Base-by-base conservation (phyloP, 2,888 invertebrate genomes). In the Apodemia duryi region DNA sequence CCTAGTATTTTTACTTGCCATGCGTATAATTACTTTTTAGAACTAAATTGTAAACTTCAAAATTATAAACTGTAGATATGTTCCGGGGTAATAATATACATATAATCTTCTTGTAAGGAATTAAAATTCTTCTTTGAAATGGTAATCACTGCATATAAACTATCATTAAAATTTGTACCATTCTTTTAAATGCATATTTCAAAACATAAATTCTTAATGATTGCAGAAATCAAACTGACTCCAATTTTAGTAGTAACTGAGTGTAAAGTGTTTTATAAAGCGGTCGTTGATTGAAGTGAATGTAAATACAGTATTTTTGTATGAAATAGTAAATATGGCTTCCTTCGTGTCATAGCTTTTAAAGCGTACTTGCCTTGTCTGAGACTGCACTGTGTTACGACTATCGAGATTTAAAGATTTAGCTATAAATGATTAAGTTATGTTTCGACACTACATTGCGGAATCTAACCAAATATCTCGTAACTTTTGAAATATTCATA, bases 341-440 rank as follows among this genome's bases (percentile, higher is more conserved):
- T 83, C 82, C 79, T 78, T 77, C 75, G 72, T 70, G 66, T 71
- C 75, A 77, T 77, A 74, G 73, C 69, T 73, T 77, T 77, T 73
- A 74, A 77, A 73, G 73, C 75, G 76, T 73, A 75, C 78, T 79
- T 82, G 86, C 85, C 86, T 87, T 86, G 83, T 79, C 81, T 72
- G 77, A 80, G 78, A 80, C 79, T 81, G 81, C 69, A 67, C 79
- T 75, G 71, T 69, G 62, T 71, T 43, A 63, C 63, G 51, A 28
- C 43, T n/a, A 5, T 57, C 32, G 57, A 29, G 11, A 32, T 32
- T 32, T 32, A 11, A 57, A 13, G 32, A 32, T 4, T 32, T 46
- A 13, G n/a, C 6, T n/a, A 46, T 46, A 13, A 46, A 46, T 46
- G 13, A 46, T 46, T 46, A 46, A 46, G 46, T 4, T 13, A n/a